These are phyloP conservation scores for Xyrauchen texanus DNA, from an alignment of 2,113 vertebrate species.

Conservation along the genomic window DNA sequence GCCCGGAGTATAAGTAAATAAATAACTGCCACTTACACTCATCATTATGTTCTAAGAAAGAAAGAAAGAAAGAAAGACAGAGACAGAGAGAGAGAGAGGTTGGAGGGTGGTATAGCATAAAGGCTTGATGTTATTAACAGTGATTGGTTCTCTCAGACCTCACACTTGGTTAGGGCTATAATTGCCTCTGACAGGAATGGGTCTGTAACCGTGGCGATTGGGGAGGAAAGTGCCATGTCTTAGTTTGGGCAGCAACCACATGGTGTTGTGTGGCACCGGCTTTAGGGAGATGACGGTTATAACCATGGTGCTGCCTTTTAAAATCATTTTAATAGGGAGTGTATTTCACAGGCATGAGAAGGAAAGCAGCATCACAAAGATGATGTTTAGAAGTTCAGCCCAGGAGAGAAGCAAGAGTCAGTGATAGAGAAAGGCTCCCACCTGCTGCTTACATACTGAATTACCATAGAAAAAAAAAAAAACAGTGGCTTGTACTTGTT, in stretches of 20 bases:
- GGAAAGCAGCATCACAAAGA: constrained; percentile 67
- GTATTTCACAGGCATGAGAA: constrained; percentile 74
- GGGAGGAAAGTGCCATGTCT: constrained; percentile 67
- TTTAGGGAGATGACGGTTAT: constrained; percentile 76
- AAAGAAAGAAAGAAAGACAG: constrained; percentile 13
- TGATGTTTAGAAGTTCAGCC: constrained; percentile 62
- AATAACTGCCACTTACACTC: too few relatives aligned
- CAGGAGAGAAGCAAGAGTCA: constrained; percentile 48
- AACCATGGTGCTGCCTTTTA: constrained; percentile 76
- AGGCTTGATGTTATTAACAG: constrained; percentile 75
- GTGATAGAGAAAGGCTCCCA: constrained; percentile 79
- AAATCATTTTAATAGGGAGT: constrained; percentile 77
- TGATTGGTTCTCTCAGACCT: constrained; percentile 75
- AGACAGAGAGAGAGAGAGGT: constrained; percentile 44
- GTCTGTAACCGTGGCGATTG: constrained; percentile 64
- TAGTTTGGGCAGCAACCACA: constrained; percentile 76
- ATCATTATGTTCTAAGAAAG: constrained; percentile 30
- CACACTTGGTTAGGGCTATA: constrained; percentile 75
- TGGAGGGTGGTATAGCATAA: constrained; percentile 56
- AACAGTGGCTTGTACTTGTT: not conserved
- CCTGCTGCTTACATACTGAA: constrained; percentile 65
- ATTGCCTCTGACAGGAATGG: constrained; percentile 71
- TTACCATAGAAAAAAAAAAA: not conserved
- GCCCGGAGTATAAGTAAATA: too few relatives aligned
- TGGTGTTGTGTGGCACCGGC: constrained; percentile 74